Conservation (phyloP, 64 coral and sea anemone genomes). For the Montipora foliosa region DNA sequence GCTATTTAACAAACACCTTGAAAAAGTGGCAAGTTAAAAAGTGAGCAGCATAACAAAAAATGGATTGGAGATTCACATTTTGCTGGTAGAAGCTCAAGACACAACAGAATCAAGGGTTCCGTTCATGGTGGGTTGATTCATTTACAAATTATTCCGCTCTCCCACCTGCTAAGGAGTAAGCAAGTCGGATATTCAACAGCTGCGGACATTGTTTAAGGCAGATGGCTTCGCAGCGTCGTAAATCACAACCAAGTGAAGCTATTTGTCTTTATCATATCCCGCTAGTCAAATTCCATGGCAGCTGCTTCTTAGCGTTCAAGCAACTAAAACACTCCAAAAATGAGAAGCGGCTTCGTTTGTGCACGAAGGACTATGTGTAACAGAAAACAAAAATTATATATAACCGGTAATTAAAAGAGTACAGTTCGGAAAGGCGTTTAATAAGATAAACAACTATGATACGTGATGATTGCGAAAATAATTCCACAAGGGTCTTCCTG, state of each 20-base stretch:
- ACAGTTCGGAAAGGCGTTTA: not conserved
- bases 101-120: not conserved
- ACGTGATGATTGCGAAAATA: not conserved
- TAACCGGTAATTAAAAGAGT: not conserved
- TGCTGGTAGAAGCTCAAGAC: not conserved
- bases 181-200: slow-evolving; percentile 33
- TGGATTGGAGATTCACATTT: not conserved
- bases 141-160: not conserved
- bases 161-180: slow-evolving; percentile 16
- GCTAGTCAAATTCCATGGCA: slow-evolving; percentile 7
- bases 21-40: not conserved
- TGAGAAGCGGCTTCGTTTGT: not conserved
- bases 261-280: slow-evolving; percentile 10
- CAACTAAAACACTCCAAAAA: not conserved
- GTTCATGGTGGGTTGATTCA: slow-evolving; percentile 29
- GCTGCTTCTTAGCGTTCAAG: slow-evolving; percentile 2
- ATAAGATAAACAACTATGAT: not conserved
- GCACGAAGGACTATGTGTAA: not conserved
- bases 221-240: slow-evolving; percentile 25
- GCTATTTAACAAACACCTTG: not conserved
- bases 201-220: slow-evolving; percentile 42
- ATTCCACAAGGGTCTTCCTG: not conserved
- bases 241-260: slow-evolving; percentile 15
- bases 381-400: not conserved
- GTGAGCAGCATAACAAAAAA: too few relatives aligned